phyloP scores from a whole-genome alignment of 1,140 invertebrate species.

The Anastatus disparis region DNA sequence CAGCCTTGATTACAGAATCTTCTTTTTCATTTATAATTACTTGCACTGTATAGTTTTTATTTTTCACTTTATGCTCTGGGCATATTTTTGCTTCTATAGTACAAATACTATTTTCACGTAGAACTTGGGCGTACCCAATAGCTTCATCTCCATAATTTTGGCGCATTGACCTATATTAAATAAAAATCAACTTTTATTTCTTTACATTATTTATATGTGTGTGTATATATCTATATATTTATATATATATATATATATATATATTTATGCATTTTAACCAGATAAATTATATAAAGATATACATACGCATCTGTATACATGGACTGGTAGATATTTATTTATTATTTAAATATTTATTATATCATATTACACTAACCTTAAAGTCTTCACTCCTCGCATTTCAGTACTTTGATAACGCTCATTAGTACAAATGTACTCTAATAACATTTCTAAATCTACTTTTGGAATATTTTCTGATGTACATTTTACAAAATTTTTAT shows the following conservation, averaged over 20 bases:
- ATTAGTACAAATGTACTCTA: constrained; percentile 45
- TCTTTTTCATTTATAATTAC: constrained; percentile 43
- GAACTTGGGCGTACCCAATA: constrained; percentile 52
- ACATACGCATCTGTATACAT: not conserved
- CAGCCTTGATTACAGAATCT: constrained; percentile 34
- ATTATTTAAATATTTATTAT: not conserved
- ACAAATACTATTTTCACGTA: constrained; percentile 43
- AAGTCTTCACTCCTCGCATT: constrained; percentile 23
- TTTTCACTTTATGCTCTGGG: constrained; percentile 57
- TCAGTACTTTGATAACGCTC: not conserved
- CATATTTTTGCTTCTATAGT: constrained; percentile 50
- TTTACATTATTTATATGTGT: not conserved
- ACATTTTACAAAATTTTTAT: no score
- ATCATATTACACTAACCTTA: constrained; percentile 10
- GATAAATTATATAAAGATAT: no score
- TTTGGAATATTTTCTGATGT: constrained; percentile 47
- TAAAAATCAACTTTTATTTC: not conserved
- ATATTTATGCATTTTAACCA: no score
- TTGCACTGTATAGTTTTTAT: constrained; percentile 45
- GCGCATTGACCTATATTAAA: constrained; percentile 46
- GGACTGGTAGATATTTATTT: not conserved
- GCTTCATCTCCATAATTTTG: constrained; percentile 53
- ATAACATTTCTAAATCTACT: constrained; percentile 46
- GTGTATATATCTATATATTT: no score
- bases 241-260: no score